Percentiles rank a stretch among this genome's conserved stretches.
phyloP scores from a whole-genome alignment of 2,888 invertebrate genomes.

The Schizaphis graminum region DNA sequence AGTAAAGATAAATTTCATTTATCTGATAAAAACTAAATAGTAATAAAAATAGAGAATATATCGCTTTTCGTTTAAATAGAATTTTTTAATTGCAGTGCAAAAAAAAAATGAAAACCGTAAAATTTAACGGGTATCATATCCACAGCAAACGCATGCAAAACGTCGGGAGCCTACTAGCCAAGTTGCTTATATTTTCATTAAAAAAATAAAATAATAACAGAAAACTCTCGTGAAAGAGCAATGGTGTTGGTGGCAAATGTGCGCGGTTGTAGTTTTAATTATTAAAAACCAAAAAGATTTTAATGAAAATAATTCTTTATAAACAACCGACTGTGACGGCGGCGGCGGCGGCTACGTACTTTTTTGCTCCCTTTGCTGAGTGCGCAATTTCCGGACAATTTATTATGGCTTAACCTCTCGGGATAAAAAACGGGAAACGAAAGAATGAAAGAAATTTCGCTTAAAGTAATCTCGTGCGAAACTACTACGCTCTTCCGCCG shows the following conservation, averaged over 20 bases:
- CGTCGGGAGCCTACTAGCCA: neutral
- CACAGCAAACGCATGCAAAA: neutral
- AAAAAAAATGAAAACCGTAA: constrained; percentile 44
- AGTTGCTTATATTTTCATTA: constrained; percentile 52
- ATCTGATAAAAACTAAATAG: neutral
- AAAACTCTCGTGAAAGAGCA: constrained; percentile 28
- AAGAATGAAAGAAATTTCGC: constrained; percentile 50
- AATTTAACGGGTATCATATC: constrained; percentile 33
- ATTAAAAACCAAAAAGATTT: constrained; percentile 65
- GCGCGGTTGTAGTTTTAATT: constrained; percentile 61
- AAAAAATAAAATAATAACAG: constrained; percentile 37
- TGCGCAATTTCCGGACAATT: constrained; percentile 61
- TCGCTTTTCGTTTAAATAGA: constrained; percentile 20
- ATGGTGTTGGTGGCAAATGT: constrained; percentile 35
- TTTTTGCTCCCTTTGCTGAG: constrained; percentile 28
- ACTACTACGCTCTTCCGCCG: neutral
- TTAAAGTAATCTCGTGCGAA: constrained; percentile 59
- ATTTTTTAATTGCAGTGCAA: constrained; percentile 50
- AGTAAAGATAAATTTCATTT: neutral
- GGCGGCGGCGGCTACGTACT: constrained; percentile 10
- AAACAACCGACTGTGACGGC: constrained; percentile 56
- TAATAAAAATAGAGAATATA: constrained; percentile 29
- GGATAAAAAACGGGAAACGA: constrained; percentile 37
- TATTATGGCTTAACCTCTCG: constrained; percentile 61
- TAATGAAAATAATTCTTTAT: constrained; percentile 64